These are phyloP conservation scores for Parazoanthus swiftii DNA, from an alignment of 92 coral and sea anemone species.

Conservation along the genomic window DNA sequence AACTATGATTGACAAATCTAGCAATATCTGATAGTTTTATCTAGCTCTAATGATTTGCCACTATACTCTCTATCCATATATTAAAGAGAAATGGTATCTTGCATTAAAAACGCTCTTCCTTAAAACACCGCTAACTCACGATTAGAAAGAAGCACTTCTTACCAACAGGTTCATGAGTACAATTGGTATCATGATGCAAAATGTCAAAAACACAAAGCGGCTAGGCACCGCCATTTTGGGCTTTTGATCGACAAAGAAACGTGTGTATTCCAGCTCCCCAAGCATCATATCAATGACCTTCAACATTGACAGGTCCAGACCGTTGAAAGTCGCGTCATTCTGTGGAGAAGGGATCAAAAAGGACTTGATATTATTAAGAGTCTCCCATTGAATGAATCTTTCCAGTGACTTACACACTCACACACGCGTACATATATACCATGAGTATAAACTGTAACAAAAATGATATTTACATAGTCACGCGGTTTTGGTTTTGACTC, in stretches of 20 bases:
- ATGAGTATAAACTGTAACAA: no score
- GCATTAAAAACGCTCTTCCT: not conserved
- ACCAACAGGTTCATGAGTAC: conserved; percentile 82
- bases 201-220: conserved; percentile 58
- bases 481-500: no score
- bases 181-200: conserved; percentile 71
- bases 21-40: no score
- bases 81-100: no score
- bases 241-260: conserved; percentile 72
- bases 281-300: conserved; percentile 79
- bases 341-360: not conserved
- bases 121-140: not conserved
- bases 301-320: conserved; percentile 47
- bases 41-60: no score
- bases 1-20: no score
- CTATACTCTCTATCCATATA: no score
- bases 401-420: no score
- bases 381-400: no score
- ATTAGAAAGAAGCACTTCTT: not conserved
- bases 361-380: not conserved
- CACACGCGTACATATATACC: no score
- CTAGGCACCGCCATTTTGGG: conserved; percentile 52
- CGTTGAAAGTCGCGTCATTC: conserved; percentile 57
- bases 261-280: conserved; percentile 82
- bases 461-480: no score